Base-by-base conservation (phyloP, 2,888 invertebrate genomes). In the Clusia tigrina region DNA sequence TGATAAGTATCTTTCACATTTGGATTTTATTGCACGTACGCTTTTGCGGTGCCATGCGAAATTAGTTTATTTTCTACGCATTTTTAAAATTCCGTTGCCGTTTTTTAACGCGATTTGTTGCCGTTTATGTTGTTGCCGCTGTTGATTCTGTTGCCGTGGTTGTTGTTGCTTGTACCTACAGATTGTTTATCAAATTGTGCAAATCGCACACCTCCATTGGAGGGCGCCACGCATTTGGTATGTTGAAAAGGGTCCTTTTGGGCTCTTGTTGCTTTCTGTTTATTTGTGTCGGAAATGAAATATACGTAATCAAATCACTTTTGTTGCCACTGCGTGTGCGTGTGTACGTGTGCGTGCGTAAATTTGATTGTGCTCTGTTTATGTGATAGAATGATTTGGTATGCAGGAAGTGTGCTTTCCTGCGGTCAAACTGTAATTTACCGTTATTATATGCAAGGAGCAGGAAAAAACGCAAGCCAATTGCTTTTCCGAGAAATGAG, bases 301-400 rank as follows among this genome's bases (percentile, higher is more conserved):
- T 20, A 48, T 48, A 15, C 48, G 48, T 48, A 48, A 48, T 48
- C 48, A 48, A 48, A 48, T 48, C 48, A 48, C 48, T 20, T 15
- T n/a, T 15, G 9, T 15, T 42, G 42, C n/a, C 3, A 15, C 15
- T 42, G 42, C n/a, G n/a, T 3, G 48, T 48, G 48, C 22, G 48
- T 48, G 48, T 48, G 48, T 48, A 15, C 22, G 48, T 20, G 48
- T 48, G 48, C 22, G 48, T 32, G 48, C 22, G 48, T 48, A 48
- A 48, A 48, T 48, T 48, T 48, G 48, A 48, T 48, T 48, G 12
- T 6, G 48, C 22, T n/a, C 22, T 48, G 18, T 20, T 48, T 6
- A 48, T 48, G 22, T 48, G 18, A 3, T 2, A 22, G 10, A 20
- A 18, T 48, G 48, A 48, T 48, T 48, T 9, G 20, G 48, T 22